Evolutionary conservation across 2,113 vertebrate species (phyloP).

Genomic region (Dicentrarchus labrax): DNA sequence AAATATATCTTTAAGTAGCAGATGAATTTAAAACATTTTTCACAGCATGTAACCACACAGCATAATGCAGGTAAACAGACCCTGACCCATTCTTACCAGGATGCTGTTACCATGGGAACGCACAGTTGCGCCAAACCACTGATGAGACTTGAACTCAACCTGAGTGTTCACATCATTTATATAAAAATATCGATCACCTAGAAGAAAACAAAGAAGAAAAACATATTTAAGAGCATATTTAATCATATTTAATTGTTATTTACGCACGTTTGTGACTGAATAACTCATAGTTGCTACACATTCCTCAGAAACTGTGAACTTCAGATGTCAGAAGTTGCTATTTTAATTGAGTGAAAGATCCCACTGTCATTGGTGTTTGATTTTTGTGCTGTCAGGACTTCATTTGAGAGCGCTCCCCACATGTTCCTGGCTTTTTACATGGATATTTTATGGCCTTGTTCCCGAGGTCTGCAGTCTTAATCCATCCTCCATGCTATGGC

Average conservation of each 20-base stretch:
- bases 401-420: slow-evolving; percentile 37
- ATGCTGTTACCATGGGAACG: slow-evolving; percentile 76
- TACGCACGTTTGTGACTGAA: neutral
- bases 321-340: slow-evolving; percentile 29
- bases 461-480: slow-evolving; percentile 60
- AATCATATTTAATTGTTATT: neutral
- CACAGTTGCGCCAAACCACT: slow-evolving; percentile 80
- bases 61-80: neutral
- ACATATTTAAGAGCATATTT: neutral
- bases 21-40: neutral
- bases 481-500: slow-evolving; percentile 60
- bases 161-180: slow-evolving; percentile 76
- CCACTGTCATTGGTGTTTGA: slow-evolving; percentile 30
- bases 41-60: neutral
- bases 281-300: neutral
- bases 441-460: slow-evolving; percentile 65
- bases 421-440: slow-evolving; percentile 64
- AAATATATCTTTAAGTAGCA: neutral
- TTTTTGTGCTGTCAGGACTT: slow-evolving; percentile 30
- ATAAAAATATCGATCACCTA: slow-evolving; percentile 78
- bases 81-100: slow-evolving; percentile 67
- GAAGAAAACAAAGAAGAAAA: slow-evolving; percentile 14
- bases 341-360: slow-evolving; percentile 34
- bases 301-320: slow-evolving; percentile 11
- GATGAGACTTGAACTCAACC: slow-evolving; percentile 81